phyloP scores from a whole-genome alignment of 2,888 invertebrate species.

The Tribolium freemani region DNA sequence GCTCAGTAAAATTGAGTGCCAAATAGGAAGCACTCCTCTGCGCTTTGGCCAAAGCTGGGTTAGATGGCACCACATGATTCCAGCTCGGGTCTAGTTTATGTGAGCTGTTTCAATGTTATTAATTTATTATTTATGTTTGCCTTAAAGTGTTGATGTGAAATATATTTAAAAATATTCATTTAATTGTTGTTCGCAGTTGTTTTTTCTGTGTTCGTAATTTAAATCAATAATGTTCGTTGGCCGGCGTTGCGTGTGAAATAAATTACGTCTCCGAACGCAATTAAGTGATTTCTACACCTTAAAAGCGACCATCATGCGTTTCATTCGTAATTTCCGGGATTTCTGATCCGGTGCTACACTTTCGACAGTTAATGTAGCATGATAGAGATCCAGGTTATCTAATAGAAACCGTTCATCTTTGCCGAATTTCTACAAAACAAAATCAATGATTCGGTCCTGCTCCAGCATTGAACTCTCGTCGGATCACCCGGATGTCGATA shows the following conservation, averaged over 20 bases:
- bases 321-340: constrained; percentile 11
- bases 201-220: neutral
- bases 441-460: neutral
- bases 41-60: too few species aligned
- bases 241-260: neutral
- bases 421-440: neutral
- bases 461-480: neutral
- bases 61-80: too few species aligned
- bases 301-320: constrained; percentile 16
- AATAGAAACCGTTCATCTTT: neutral
- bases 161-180: neutral
- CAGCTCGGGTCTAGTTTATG: too few species aligned
- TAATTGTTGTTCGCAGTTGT: neutral
- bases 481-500: neutral
- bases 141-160: neutral
- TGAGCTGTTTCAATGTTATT: too few species aligned
- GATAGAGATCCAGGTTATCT: neutral
- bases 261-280: neutral
- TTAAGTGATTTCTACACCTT: constrained; percentile 6
- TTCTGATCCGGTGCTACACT: constrained; percentile 19
- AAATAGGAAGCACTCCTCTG: too few species aligned
- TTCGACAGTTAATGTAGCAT: constrained; percentile 18
- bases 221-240: neutral
- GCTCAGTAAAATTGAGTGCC: too few species aligned
- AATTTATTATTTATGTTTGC: too few species aligned